A percentile compares a stretch with the other conserved stretches of the same genome.
These are phyloP conservation scores for Nyctalus aviator DNA, from an alignment of 2,797 vertebrate genomes.

Conservation along the genomic window DNA sequence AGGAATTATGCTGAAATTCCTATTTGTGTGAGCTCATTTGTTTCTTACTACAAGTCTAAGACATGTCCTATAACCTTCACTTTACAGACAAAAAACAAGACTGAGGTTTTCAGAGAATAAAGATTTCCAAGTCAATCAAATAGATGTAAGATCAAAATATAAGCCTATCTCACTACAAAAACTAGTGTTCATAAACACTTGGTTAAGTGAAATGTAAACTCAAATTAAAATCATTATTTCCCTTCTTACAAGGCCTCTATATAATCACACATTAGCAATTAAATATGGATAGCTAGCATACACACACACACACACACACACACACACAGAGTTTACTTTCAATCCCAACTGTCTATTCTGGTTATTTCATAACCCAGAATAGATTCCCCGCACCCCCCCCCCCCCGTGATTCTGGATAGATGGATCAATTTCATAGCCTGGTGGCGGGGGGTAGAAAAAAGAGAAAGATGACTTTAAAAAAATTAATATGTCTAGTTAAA, in stretches of 20 bases:
- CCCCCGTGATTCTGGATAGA: neutral
- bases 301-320: neutral
- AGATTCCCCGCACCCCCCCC: too few relatives aligned
- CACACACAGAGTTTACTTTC: neutral
- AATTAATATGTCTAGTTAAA: neutral
- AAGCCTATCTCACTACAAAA: constrained; percentile 9
- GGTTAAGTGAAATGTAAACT: neutral
- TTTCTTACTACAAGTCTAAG: neutral
- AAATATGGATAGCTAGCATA: neutral
- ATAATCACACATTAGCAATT: neutral
- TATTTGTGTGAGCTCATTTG: constrained; percentile 8
- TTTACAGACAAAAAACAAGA: neutral
- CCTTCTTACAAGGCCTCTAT: neutral
- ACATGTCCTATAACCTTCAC: neutral
- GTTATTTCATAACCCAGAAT: neutral
- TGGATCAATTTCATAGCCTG: neutral
- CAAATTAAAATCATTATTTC: neutral
- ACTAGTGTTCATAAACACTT: neutral
- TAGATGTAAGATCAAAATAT: constrained; percentile 7
- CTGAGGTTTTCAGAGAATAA: neutral
- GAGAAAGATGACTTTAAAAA: neutral
- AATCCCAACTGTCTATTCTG: neutral
- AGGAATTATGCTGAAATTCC: neutral
- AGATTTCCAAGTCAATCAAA: neutral
- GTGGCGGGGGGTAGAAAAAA: neutral